Conservation (phyloP, 2,797 vertebrate species). For the Anisognathus igniventris region DNA sequence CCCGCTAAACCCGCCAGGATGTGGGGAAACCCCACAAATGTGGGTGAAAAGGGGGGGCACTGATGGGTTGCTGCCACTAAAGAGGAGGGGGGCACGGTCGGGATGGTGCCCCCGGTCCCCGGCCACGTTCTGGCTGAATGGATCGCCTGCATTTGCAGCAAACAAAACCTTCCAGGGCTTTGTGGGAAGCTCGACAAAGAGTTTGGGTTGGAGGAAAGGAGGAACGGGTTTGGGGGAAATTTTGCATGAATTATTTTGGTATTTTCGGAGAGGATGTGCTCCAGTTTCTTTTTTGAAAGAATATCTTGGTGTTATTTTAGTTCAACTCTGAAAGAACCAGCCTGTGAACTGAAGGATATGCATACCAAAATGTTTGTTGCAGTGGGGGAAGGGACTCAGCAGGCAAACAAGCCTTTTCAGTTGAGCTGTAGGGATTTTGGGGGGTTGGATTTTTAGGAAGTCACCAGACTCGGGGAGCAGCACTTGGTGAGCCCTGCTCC, state of each 20-base stretch:
- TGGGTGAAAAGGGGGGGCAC: fast-evolving
- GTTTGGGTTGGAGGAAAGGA: not conserved
- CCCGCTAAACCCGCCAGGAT: no score
- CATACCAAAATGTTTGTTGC: not conserved
- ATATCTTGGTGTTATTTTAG: not conserved
- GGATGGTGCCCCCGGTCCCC: not conserved
- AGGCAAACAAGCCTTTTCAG: not conserved
- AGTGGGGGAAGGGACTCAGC: not conserved
- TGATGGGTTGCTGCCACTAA: not conserved
- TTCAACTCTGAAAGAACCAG: not conserved
- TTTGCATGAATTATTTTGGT: not conserved
- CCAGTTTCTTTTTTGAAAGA: not conserved
- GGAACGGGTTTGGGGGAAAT: not conserved
- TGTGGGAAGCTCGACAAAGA: not conserved
- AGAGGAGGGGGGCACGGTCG: fast-evolving
- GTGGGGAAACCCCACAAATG: no score
- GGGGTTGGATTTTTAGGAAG: not conserved
- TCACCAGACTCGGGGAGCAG: fast-evolving
- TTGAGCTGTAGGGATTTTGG: not conserved
- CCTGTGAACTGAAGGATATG: not conserved
- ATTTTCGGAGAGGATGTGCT: not conserved
- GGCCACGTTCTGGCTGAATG: not conserved
- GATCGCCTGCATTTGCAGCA: not conserved
- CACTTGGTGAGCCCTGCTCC: not conserved
- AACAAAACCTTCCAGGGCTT: not conserved